A percentile compares a stretch with the other conserved stretches of the same genome.
These are phyloP conservation scores for Lutjanus argentimaculatus DNA, from an alignment of 2,797 vertebrate species.

Conservation along the genomic window DNA sequence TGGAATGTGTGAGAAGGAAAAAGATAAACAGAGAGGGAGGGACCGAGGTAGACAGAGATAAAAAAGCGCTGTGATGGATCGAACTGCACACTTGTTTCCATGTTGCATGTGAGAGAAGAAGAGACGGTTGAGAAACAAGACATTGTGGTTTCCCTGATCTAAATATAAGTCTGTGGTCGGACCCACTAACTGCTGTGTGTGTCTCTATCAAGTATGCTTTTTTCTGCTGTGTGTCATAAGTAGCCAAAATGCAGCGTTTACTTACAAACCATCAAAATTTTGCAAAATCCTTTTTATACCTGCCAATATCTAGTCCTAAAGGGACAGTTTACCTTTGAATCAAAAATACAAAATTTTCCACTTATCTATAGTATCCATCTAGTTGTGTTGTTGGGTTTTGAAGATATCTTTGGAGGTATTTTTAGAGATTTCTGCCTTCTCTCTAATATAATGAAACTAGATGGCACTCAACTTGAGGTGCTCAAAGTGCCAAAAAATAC, in stretches of 20 bases:
- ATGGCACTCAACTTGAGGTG: too few species aligned
- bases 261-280: slow-evolving; percentile 12
- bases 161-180: slow-evolving; percentile 83
- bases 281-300: not conserved
- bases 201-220: slow-evolving; percentile 43
- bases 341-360: too few species aligned
- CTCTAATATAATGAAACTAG: too few species aligned
- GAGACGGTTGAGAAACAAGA: slow-evolving; percentile 79
- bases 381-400: too few species aligned
- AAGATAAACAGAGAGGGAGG: slow-evolving; percentile 48
- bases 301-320: not conserved
- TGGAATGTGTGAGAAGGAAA: slow-evolving; percentile 54
- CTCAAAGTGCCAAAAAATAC: too few species aligned
- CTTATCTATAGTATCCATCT: too few species aligned
- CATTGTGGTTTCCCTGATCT: slow-evolving; percentile 84
- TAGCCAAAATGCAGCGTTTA: slow-evolving; percentile 38
- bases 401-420: too few species aligned
- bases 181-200: slow-evolving; percentile 76
- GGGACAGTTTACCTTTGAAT: too few species aligned
- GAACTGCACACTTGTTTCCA: slow-evolving; percentile 71
- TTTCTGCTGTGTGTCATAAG: slow-evolving; percentile 18
- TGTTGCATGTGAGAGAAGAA: slow-evolving; percentile 65
- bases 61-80: slow-evolving; percentile 50
- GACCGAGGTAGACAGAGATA: slow-evolving; percentile 45
- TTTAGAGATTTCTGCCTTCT: too few species aligned